Conservation (phyloP, 1,140 invertebrate species). For the Bactericera cockerelli region DNA sequence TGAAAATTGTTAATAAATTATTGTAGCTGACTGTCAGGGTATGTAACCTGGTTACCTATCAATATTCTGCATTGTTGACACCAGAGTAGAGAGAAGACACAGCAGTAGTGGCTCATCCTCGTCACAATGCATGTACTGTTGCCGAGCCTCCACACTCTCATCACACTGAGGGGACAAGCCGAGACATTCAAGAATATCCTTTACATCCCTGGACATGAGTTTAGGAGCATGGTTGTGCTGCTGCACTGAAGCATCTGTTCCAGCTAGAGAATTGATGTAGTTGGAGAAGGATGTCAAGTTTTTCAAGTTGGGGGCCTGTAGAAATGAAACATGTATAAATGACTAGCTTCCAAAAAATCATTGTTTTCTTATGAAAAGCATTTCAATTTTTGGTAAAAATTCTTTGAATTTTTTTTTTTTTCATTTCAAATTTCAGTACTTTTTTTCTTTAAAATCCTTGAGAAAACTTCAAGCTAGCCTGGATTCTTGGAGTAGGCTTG, state of each 20-base stretch:
- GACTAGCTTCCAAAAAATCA: no score
- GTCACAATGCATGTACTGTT: not conserved
- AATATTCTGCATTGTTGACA: not conserved
- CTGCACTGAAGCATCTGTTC: not conserved
- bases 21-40: no score
- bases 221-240: not conserved
- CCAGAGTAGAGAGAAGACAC: not conserved
- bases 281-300: not conserved
- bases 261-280: not conserved
- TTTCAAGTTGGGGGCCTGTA: not conserved
- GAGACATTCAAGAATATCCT: not conserved
- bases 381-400: no score
- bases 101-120: not conserved
- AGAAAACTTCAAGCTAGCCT: no score
- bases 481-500: no score
- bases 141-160: not conserved
- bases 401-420: no score
- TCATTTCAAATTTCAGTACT: no score
- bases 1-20: no score
- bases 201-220: not conserved
- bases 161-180: not conserved
- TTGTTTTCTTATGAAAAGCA: no score
- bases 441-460: no score
- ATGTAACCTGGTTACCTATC: not conserved
- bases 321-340: no score